Percentiles rank a stretch among this genome's conserved stretches.
Evolutionary conservation across 2,797 vertebrate species (phyloP).

Genomic region (Garrulus glandarius): DNA sequence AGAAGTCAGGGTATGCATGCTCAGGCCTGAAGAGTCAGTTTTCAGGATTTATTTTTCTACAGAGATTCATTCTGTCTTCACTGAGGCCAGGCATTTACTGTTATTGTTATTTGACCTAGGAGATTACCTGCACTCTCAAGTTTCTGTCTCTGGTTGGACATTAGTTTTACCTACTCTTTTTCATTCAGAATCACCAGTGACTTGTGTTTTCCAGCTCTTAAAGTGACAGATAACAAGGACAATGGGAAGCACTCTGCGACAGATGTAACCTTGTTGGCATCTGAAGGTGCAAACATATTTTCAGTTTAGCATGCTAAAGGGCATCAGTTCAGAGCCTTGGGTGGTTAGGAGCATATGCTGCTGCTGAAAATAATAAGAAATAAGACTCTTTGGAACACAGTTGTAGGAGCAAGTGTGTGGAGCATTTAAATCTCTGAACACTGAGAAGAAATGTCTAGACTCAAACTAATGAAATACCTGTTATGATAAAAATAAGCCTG

Average conservation of each 20-base stretch:
- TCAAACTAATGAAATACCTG: not conserved
- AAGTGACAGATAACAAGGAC: conserved; percentile 12
- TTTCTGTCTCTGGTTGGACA: not conserved
- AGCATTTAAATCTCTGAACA: not conserved
- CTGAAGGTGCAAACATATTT: conserved; percentile 22
- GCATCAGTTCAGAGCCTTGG: not conserved
- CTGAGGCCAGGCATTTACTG: not conserved
- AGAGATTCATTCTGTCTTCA: not conserved
- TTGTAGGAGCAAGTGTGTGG: not conserved
- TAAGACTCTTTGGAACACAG: not conserved
- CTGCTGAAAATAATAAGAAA: conserved; percentile 14
- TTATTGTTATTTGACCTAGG: not conserved
- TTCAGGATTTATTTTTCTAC: not conserved
- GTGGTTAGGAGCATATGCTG: not conserved
- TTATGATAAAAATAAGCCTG: not conserved
- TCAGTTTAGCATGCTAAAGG: not conserved
- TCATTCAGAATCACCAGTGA: not conserved
- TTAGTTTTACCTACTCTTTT: not conserved
- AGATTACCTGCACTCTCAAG: not conserved
- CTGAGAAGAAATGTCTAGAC: not conserved
- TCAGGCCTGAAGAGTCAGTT: not conserved
- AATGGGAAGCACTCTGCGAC: not conserved
- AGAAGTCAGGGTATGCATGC: not conserved
- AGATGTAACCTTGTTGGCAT: conserved; percentile 7
- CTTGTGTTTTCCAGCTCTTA: not conserved